phyloP scores from a whole-genome alignment of 2,113 vertebrate genomes.

The Clupea harengus region DNA sequence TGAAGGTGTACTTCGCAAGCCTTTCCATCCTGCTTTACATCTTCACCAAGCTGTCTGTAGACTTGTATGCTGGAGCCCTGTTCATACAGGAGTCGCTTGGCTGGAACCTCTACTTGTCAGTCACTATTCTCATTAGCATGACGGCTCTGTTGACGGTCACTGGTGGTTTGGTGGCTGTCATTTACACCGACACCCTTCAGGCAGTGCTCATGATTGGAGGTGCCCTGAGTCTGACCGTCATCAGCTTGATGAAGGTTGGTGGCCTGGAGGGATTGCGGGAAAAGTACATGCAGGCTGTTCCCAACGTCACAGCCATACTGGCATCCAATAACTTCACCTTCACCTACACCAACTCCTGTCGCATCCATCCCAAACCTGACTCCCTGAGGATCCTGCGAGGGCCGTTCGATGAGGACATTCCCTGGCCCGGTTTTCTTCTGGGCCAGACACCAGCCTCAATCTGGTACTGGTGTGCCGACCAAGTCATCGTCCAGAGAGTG shows the following conservation, averaged over 20 bases:
- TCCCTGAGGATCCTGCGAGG: slow-evolving; percentile 84
- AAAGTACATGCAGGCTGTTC: slow-evolving; percentile 91
- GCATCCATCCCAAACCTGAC: slow-evolving; percentile 84
- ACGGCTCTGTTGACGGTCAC: slow-evolving; percentile 93
- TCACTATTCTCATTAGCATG: slow-evolving; percentile 90
- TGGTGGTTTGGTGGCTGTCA: slow-evolving; percentile 92
- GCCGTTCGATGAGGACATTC: slow-evolving; percentile 92
- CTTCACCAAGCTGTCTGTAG: slow-evolving; percentile 97
- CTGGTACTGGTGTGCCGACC: slow-evolving; percentile 99
- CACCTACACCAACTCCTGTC: slow-evolving; percentile 84
- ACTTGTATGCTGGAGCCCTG: slow-evolving; percentile 94
- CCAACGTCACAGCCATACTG: slow-evolving; percentile 86
- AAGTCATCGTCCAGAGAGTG: slow-evolving; percentile 97
- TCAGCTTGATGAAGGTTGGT: slow-evolving; percentile 86
- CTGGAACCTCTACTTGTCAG: slow-evolving; percentile 94
- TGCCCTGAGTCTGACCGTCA: slow-evolving; percentile 87
- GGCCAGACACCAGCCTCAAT: slow-evolving; percentile 98
- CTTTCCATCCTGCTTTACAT: slow-evolving; percentile 93
- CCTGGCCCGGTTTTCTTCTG: slow-evolving; percentile 94
- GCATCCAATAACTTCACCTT: slow-evolving; percentile 75
- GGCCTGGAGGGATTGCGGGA: slow-evolving; percentile 89
- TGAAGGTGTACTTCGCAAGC: slow-evolving; percentile 91
- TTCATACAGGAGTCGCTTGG: slow-evolving; percentile 98
- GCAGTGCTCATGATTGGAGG: slow-evolving; percentile 97
- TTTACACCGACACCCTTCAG: slow-evolving; percentile 96